Evolutionary conservation across 1,140 invertebrate species (phyloP).

Genomic region (Drosophila bipectinata): DNA sequence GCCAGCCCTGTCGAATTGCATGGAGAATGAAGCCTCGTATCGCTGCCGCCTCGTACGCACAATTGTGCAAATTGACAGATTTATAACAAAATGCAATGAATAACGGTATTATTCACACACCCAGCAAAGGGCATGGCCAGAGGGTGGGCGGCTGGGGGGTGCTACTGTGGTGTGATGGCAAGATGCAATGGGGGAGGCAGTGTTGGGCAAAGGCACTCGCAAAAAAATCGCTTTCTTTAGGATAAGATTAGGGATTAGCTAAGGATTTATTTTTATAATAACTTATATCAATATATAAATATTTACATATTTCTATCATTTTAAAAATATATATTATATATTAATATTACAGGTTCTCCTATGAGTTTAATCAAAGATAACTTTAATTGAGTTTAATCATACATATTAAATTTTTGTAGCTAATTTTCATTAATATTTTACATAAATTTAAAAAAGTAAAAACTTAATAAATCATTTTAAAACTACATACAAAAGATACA

Average conservation of each 20-base stretch:
- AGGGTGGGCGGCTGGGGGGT: neutral
- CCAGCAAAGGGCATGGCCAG: neutral
- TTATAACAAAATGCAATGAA: conserved; percentile 81
- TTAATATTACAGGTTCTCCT: too few species aligned
- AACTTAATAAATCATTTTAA: too few species aligned
- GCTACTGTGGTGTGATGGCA: neutral
- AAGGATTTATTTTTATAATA: too few species aligned
- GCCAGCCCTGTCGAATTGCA: conserved; percentile 35
- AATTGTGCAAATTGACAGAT: conserved; percentile 82
- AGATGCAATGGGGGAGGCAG: conserved; percentile 1
- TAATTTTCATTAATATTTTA: too few species aligned
- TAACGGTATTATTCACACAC: conserved; percentile 67
- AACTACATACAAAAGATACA: too few species aligned
- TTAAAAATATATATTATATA: too few species aligned
- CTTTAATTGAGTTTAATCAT: too few species aligned
- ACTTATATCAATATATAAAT: too few species aligned
- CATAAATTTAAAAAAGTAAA: too few species aligned
- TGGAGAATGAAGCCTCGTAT: conserved; percentile 7
- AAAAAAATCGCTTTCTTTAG: neutral
- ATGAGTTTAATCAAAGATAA: too few species aligned
- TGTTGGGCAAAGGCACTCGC: conserved; percentile 1
- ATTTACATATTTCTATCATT: too few species aligned
- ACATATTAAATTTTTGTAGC: too few species aligned
- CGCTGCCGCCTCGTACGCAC: conserved; percentile 52
- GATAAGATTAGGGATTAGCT: neutral